Evolutionary conservation across 1,140 invertebrate genomes (phyloP).

Genomic region (Trichonephila clavipes): DNA sequence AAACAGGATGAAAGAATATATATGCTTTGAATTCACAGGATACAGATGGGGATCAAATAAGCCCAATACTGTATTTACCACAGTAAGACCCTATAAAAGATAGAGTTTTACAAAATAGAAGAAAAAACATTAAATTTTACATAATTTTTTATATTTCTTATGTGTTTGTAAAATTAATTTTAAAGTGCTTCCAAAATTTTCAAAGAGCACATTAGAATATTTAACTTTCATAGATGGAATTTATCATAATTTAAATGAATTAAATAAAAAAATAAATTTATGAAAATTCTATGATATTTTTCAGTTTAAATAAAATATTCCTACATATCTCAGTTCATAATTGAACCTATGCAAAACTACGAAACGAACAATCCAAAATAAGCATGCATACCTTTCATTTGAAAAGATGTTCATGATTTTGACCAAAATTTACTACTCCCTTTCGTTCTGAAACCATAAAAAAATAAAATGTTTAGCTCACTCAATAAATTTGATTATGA

Average conservation of each 20-base stretch:
- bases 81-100: conserved; percentile 65
- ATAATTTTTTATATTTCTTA: neutral
- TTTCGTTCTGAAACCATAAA: conserved; percentile 74
- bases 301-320: conserved; percentile 4
- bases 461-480: conserved; percentile 60
- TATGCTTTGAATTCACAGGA: conserved; percentile 33
- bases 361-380: conserved; percentile 60
- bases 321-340: too few relatives aligned
- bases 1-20: neutral
- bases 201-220: neutral
- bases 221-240: too few relatives aligned
- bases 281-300: neutral
- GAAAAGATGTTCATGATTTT: conserved; percentile 70
- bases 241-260: neutral
- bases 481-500: conserved; percentile 1
- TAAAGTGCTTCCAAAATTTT: neutral
- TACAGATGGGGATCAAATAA: neutral
- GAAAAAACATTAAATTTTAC: neutral
- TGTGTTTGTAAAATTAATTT: neutral
- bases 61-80: conserved; percentile 54
- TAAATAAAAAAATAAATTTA: neutral
- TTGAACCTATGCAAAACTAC: conserved; percentile 8
- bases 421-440: conserved; percentile 76
- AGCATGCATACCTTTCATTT: conserved; percentile 66
- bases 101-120: conserved; percentile 22